Evolutionary conservation across 1,140 invertebrate species (phyloP).

Genomic region (Limonius californicus): DNA sequence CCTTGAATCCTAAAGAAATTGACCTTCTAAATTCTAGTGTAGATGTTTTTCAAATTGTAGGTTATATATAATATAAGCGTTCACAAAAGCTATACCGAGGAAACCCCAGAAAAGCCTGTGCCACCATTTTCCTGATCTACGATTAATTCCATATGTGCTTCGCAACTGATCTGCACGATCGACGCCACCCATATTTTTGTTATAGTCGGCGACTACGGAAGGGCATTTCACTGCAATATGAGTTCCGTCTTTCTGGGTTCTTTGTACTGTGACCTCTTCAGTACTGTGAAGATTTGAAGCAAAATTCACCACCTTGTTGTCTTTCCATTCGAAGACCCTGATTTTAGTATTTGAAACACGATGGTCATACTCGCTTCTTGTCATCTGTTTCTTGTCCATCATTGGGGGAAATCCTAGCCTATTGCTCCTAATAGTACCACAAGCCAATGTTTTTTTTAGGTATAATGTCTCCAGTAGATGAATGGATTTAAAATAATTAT

Average conservation of each 20-base stretch:
- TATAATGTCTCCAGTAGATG: conserved; percentile 31
- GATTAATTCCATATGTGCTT: conserved; percentile 39
- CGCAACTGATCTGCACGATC: conserved; percentile 42
- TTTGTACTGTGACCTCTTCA: conserved; percentile 32
- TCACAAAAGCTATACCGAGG: conserved; percentile 36
- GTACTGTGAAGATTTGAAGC: conserved; percentile 45
- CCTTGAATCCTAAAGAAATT: conserved; percentile 21
- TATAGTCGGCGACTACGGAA: conserved; percentile 40
- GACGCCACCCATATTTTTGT: conserved; percentile 37
- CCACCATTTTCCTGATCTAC: conserved; percentile 45
- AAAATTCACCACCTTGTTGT: conserved; percentile 43
- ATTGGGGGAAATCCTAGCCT: conserved; percentile 28
- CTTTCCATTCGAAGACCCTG: conserved; percentile 43
- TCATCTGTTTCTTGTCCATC: conserved; percentile 37
- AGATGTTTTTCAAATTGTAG: not conserved
- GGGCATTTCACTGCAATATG: conserved; percentile 33
- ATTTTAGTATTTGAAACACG: conserved; percentile 38
- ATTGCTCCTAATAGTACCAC: conserved; percentile 42
- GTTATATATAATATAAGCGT: conserved; percentile 12
- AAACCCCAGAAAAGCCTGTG: conserved; percentile 44
- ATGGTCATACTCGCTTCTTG: conserved; percentile 39
- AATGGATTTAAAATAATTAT: conserved; percentile 25
- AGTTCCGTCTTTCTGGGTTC: conserved; percentile 36
- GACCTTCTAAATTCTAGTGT: conserved; percentile 19
- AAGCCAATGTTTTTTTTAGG: conserved; percentile 35